phyloP scores from a whole-genome alignment of 2,113 vertebrate genomes.

The Gymnobelideus leadbeateri region DNA sequence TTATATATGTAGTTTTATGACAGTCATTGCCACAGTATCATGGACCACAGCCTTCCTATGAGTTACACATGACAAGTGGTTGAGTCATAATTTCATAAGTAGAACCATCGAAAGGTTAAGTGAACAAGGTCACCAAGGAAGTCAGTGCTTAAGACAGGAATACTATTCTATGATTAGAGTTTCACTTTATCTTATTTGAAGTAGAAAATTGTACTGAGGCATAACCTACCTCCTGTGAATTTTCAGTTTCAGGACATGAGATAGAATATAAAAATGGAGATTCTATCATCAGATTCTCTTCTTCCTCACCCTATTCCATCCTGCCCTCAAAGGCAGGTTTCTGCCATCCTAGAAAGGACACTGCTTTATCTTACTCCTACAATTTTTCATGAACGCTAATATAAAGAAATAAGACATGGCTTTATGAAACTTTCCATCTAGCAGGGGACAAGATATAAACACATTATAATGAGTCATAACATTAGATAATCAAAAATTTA shows the following conservation, averaged over 20 bases:
- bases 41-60: neutral
- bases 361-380: neutral
- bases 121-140: neutral
- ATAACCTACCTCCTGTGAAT: neutral
- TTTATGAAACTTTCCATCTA: neutral
- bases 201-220: neutral
- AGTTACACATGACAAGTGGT: neutral
- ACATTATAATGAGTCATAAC: neutral
- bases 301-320: neutral
- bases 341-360: neutral
- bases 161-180: neutral
- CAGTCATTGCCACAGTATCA: neutral
- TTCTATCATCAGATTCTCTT: neutral
- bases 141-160: neutral
- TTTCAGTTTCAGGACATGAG: neutral
- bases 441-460: neutral
- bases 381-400: neutral
- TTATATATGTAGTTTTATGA: conserved; percentile 16
- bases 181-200: neutral
- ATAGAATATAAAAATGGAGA: no score
- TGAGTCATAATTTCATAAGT: neutral
- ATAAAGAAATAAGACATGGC: neutral
- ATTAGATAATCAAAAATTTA: neutral
- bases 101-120: neutral
- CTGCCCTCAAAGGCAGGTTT: neutral